Base-by-base conservation (phyloP, 2,113 vertebrate genomes). In the Mellivora capensis region DNA sequence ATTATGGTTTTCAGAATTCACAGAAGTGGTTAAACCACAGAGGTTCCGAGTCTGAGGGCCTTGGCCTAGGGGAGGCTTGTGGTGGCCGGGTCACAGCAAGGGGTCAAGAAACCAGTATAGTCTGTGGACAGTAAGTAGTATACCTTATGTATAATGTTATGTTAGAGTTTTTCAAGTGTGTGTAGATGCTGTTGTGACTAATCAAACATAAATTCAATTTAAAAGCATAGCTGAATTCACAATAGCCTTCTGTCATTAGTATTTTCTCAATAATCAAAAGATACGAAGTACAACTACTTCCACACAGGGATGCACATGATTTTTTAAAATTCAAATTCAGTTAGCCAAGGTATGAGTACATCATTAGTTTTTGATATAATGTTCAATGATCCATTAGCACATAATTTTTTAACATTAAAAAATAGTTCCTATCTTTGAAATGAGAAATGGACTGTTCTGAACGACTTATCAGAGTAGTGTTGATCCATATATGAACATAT, bases 1-100 rank as follows among this genome's bases (percentile, higher is more conserved):
- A 57, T 86, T 59, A 88, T 61, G 23, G 34, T 44, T 85, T 94
- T 76, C 87, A 79, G 44, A 93, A 84, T 71, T 98, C 83, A 47
- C n/a, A 64, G 21, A 87, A 81, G 42, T 29, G 18, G 23, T 10
- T 49, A 85, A 34, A 67, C 31, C 31, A 21, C 25, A 20, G 47
- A 31, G 52, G 23, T 72, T 64, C 39, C 42, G 31, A 6, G 39
- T 25, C n/a, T 31, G 3, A 15, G 67, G 49, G 23, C 21, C 84
- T 82, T 34, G 13, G 44, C 44, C 34, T 42, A 13, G 37, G 82
- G 3, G 10, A 44, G 13, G 4, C 31, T 13, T 31, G 12, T 15
- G 31, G 34, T 15, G 0, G 18, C 7, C 1, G 29, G 57, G 37
- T 85, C 3, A 20, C 37, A 67, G 34, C 27, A 27, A 29, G 85